Percentiles rank a stretch among this genome's conserved stretches.
These are phyloP conservation scores for Myiotriccus ornatus DNA, from an alignment of 2,797 vertebrate genomes.

Conservation along the genomic window DNA sequence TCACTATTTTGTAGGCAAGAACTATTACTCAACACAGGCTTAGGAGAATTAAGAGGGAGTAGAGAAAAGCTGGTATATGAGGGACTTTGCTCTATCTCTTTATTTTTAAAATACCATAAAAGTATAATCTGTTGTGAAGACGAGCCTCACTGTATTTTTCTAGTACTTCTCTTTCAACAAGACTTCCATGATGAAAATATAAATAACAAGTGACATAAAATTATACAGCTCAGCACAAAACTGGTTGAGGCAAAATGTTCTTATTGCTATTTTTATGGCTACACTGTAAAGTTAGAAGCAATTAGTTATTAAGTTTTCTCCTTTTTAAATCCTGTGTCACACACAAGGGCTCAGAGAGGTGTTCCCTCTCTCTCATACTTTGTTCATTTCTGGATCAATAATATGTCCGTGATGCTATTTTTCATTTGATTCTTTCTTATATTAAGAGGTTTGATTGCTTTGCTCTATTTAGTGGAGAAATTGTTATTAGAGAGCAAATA, in stretches of 20 bases:
- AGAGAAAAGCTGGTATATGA: not conserved
- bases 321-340: constrained; percentile 46
- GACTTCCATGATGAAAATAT: constrained; percentile 48
- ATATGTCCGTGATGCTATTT: not conserved
- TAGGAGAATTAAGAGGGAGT: not conserved
- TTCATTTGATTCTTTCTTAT: not conserved
- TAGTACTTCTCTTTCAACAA: constrained; percentile 1
- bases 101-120: constrained; percentile 1
- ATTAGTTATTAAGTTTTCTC: constrained; percentile 64
- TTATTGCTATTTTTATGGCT: constrained; percentile 64
- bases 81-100: not conserved
- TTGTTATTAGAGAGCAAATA: not conserved
- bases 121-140: not conserved
- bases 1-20: constrained; percentile 11
- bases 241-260: constrained; percentile 59
- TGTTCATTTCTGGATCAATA: not conserved
- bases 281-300: not conserved
- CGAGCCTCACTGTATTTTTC: not conserved
- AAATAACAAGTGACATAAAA: constrained; percentile 70
- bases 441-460: constrained; percentile 6
- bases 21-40: not conserved
- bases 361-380: not conserved
- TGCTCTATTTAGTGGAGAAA: not conserved
- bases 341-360: not conserved
- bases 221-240: constrained; percentile 60